These are phyloP conservation scores for Aphaenogaster rudis DNA, from an alignment of 1,140 invertebrate species.

Conservation along the genomic window DNA sequence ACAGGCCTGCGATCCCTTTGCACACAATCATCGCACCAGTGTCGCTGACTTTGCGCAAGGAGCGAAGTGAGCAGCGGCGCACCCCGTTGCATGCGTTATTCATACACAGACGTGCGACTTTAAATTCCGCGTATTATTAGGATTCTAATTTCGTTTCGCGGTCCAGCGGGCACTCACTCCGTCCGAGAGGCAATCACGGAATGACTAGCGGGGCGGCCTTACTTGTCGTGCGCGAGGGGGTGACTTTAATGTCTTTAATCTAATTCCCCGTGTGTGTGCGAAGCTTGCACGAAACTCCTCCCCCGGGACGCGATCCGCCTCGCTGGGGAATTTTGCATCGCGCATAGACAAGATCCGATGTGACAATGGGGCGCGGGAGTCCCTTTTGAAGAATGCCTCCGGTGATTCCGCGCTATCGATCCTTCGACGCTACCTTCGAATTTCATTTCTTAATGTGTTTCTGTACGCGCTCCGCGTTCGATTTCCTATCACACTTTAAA, in stretches of 20 bases:
- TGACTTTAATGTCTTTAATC: conserved; percentile 78
- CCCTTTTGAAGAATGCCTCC: conserved; percentile 70
- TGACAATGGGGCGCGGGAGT: conserved; percentile 52
- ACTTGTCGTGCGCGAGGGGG: conserved; percentile 51
- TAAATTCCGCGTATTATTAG: conserved; percentile 78
- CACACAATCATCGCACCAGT: conserved; percentile 10
- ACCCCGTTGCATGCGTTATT: conserved; percentile 62
- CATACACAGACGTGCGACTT: conserved; percentile 69
- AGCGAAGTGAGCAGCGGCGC: conserved; percentile 55
- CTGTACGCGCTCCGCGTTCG: background rate
- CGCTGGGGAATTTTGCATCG: conserved; percentile 74
- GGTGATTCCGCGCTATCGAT: conserved; percentile 53
- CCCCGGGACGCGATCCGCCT: conserved; percentile 64
- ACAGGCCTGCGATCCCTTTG: conserved; percentile 36
- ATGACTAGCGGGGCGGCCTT: conserved; percentile 69
- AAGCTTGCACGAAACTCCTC: conserved; percentile 72
- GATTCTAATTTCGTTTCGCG: conserved; percentile 81
- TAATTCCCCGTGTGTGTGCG: conserved; percentile 72
- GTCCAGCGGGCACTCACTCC: conserved; percentile 74
- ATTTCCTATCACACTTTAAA: conserved; percentile 23
- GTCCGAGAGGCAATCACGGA: conserved; percentile 78
- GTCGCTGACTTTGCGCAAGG: conserved; percentile 26
- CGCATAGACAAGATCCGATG: conserved; percentile 56
- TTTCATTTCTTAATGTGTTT: conserved; percentile 68
- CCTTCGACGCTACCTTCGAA: conserved; percentile 16